These are phyloP conservation scores for Phrixothrix hirtus DNA, from an alignment of 2,888 invertebrate species.

Conservation along the genomic window DNA sequence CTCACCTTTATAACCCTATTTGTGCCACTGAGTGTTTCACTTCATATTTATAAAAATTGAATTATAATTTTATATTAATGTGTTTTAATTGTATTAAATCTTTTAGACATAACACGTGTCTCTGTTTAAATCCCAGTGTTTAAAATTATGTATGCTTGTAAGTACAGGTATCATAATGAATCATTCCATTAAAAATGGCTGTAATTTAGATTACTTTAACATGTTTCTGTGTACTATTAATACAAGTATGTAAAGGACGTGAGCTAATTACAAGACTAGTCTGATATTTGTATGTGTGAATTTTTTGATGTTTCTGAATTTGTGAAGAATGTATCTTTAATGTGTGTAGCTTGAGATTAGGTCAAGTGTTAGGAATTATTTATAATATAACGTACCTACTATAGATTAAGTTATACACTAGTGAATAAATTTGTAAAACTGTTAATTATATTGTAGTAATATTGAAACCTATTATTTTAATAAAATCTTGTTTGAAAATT, in stretches of 20 bases:
- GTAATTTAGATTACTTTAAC: slow-evolving; percentile 15
- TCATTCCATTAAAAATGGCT: slow-evolving; percentile 28
- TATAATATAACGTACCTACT: slow-evolving; percentile 2
- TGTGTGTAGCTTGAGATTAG: slow-evolving; percentile 1
- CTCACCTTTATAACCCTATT: no score
- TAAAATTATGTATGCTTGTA: slow-evolving; percentile 4
- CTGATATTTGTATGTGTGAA: slow-evolving; percentile 12
- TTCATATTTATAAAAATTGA: not conserved
- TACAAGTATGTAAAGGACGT: slow-evolving; percentile 4
- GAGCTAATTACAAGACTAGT: slow-evolving; percentile 24
- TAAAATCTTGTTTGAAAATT: slow-evolving; percentile 20
- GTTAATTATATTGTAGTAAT: slow-evolving; percentile 19
- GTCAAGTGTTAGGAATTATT: slow-evolving; percentile 5
- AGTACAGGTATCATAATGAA: slow-evolving; percentile 12
- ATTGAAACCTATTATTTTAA: slow-evolving; percentile 19
- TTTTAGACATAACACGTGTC: no score
- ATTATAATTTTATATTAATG: no score
- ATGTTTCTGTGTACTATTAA: slow-evolving; percentile 11
- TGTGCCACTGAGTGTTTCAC: no score
- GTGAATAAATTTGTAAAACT: slow-evolving; percentile 16
- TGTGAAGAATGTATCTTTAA: not conserved
- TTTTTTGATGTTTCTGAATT: slow-evolving; percentile 5
- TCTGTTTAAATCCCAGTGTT: not conserved
- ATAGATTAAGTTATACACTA: slow-evolving; percentile 14
- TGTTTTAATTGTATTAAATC: no score